Conservation (phyloP, 2,888 invertebrate species). For the Harpagoxenus sublaevis region DNA sequence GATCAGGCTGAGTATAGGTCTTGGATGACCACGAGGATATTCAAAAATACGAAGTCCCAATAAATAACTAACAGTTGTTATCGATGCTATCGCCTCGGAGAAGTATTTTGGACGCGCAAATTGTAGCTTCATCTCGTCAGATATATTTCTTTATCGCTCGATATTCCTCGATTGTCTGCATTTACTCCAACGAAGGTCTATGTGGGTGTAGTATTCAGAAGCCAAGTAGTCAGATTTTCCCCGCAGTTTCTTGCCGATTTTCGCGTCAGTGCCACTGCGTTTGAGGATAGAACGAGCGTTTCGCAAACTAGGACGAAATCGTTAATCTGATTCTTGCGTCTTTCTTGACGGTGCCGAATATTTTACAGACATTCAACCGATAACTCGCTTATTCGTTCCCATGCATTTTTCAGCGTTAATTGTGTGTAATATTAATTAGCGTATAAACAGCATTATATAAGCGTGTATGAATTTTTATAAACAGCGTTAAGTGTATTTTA, state of each 20-base stretch:
- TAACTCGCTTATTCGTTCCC: neutral
- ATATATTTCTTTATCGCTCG: neutral
- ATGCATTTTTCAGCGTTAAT: neutral
- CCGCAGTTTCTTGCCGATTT: neutral
- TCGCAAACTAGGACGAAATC: too few relatives aligned
- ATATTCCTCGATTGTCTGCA: neutral
- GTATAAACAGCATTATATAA: too few relatives aligned
- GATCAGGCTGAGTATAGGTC: conserved; percentile 17
- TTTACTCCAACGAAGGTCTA: neutral
- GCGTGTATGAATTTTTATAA: too few relatives aligned
- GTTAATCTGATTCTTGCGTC: too few relatives aligned
- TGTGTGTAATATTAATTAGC: neutral
- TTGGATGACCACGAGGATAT: conserved; percentile 6
- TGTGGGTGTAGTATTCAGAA: neutral
- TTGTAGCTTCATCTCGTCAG: conserved; percentile 22
- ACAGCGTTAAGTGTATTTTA: too few relatives aligned
- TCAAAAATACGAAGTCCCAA: conserved; percentile 33
- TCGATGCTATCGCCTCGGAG: neutral
- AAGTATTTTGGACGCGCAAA: conserved; percentile 4
- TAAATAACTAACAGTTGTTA: neutral
- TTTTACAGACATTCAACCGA: neutral
- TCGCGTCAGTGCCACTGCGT: too few relatives aligned
- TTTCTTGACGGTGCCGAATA: neutral
- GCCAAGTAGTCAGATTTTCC: neutral
- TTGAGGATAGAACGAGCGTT: too few relatives aligned